Evolutionary conservation across 2,797 vertebrate species (phyloP), one percentile per base, ranked within the genome.

Genomic region (Acridotheres tristis): DNA sequence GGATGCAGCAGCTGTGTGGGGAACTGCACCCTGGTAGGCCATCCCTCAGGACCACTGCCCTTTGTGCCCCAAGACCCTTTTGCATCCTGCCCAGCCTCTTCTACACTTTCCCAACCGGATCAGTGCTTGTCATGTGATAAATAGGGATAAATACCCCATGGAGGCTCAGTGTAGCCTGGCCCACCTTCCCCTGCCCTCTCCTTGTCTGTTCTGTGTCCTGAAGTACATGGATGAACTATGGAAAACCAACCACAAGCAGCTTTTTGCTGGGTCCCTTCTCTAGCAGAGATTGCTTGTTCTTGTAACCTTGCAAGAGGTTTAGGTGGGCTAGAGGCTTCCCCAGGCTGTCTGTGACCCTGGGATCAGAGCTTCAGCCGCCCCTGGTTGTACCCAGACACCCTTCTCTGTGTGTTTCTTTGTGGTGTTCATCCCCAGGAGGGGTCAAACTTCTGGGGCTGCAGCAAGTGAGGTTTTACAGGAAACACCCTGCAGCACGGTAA

Each of bases 111-210:
- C 36, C 32, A 26, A 0, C 30, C 55, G 62, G 50, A 59, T 72
- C 36, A 23, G 30, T 43, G 57, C 53, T 43, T 71, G 65, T 63
- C 34, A 54, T 0, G 0, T 0, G 3, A 73, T 43, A 19, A 19
- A 13, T 19, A 25, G 38, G 18, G 13, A 30, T 59, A n/a, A 67
- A 43, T 63, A 69, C 8, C 9, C 17, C 2, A 5, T 4, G 3
- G 34, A 21, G 85, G 23, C 55, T 84, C 57, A 50, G 47, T 4
- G 2, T 29, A 77, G 51, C 55, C 17, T 80, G 51, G 32, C 11
- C 20, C 17, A 8, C 22, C 30, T 20, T 51, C 43, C 15, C 30
- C 27, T 74, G 61, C 48, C 30, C 14, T 69, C 36, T 53, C 12
- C 51, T 71, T 77, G 27, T 73, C 34, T 3, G 0, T 21, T 57